These are phyloP conservation scores for Denticeps clupeoides DNA, from an alignment of 2,797 vertebrate genomes.

Conservation along the genomic window DNA sequence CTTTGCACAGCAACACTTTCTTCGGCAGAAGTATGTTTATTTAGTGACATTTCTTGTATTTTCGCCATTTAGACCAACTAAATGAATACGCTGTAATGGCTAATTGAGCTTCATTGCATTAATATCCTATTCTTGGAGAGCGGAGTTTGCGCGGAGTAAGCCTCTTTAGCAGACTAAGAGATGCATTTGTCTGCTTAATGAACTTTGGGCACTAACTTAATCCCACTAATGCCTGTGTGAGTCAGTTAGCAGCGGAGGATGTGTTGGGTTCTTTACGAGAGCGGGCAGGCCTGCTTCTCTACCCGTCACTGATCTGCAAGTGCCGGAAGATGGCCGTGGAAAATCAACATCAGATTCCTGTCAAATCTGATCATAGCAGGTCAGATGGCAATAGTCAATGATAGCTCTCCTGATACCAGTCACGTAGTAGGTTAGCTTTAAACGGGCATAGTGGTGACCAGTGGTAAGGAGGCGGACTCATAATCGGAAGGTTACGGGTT, in stretches of 20 bases:
- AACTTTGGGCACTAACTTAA: constrained; percentile 75
- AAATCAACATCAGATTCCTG: too few relatives aligned
- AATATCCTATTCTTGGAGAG: constrained; percentile 43
- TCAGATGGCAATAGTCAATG: too few relatives aligned
- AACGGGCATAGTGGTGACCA: too few relatives aligned
- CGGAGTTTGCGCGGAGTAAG: constrained; percentile 45
- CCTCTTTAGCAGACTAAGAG: constrained; percentile 63
- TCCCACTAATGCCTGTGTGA: constrained; percentile 73
- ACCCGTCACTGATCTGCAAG: constrained; percentile 33
- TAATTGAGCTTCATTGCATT: constrained; percentile 28
- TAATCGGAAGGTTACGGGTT: too few relatives aligned
- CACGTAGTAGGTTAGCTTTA: too few relatives aligned
- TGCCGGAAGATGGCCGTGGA: constrained; percentile 11
- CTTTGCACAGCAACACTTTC: background rate
- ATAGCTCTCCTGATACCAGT: too few relatives aligned
- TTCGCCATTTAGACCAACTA: background rate
- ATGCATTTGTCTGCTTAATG: constrained; percentile 73
- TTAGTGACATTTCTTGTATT: background rate
- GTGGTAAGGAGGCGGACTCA: too few relatives aligned
- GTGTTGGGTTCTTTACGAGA: constrained; percentile 63
- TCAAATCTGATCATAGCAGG: too few relatives aligned
- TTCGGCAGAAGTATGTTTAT: background rate
- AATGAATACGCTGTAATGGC: constrained; percentile 9
- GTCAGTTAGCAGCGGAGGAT: constrained; percentile 68
- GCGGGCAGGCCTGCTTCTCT: constrained; percentile 37